These are phyloP conservation scores for Epirrita christyi DNA, from an alignment of 2,888 invertebrate genomes.

Conservation along the genomic window DNA sequence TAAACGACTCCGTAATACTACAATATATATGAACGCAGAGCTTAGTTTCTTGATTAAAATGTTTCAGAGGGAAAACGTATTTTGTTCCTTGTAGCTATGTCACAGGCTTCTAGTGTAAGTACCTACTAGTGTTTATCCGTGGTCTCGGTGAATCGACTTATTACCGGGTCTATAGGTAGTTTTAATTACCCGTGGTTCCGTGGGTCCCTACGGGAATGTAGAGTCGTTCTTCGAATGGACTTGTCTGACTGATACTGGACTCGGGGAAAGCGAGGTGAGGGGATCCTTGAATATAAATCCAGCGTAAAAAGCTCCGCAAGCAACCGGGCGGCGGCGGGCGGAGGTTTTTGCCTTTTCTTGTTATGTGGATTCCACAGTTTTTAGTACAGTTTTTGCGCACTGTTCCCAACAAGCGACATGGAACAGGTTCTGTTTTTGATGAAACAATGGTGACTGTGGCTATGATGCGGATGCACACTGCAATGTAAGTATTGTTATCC, in stretches of 20 bases:
- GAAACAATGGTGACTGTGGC: constrained; percentile 66
- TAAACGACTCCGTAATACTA: background rate
- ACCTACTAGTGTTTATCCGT: too few relatives aligned
- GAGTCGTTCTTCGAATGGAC: background rate
- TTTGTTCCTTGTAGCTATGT: too few relatives aligned
- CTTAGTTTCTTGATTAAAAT: too few relatives aligned
- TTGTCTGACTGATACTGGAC: background rate
- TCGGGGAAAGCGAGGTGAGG: constrained; percentile 25
- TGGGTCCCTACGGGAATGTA: too few relatives aligned
- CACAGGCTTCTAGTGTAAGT: too few relatives aligned
- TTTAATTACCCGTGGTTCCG: too few relatives aligned
- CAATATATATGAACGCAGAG: background rate
- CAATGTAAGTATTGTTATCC: background rate
- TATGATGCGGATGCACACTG: constrained; percentile 50
- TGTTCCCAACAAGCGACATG: constrained; percentile 63
- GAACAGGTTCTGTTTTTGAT: constrained; percentile 59
- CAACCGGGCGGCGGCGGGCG: constrained; percentile 34
- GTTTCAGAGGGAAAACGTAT: too few relatives aligned
- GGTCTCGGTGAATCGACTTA: too few relatives aligned
- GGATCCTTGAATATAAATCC: constrained; percentile 64
- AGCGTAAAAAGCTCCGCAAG: constrained; percentile 66
- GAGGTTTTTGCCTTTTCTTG: constrained; percentile 75
- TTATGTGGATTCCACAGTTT: constrained; percentile 75
- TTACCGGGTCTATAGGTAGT: too few relatives aligned
- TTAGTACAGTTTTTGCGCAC: constrained; percentile 72